Evolutionary conservation across 2,888 invertebrate genomes (phyloP).

Genomic region (Tethea ocularis): DNA sequence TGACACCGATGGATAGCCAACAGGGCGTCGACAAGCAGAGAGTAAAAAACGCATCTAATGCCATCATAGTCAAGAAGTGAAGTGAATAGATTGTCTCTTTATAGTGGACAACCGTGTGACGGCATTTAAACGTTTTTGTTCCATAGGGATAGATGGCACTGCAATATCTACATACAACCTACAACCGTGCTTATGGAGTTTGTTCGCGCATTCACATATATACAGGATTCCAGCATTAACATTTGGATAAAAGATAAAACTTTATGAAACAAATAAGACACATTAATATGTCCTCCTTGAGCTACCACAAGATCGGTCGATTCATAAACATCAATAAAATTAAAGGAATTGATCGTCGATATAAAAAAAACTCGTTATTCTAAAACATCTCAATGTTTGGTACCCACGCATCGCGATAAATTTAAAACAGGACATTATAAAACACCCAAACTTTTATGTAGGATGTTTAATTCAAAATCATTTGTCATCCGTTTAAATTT

Average conservation of each 20-base stretch:
- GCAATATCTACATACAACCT: too few relatives aligned
- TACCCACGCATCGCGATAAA: neutral
- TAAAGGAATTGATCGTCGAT: neutral
- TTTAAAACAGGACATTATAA: neutral
- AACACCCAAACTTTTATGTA: conserved; percentile 6
- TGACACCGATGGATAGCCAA: too few relatives aligned
- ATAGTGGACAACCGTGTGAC: too few relatives aligned
- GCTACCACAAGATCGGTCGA: neutral
- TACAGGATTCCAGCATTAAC: too few relatives aligned
- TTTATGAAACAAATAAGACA: neutral
- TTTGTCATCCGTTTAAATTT: conserved; percentile 1
- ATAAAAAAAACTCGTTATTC: neutral
- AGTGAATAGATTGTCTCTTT: too few relatives aligned
- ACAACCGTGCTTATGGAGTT: too few relatives aligned
- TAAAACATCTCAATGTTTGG: neutral
- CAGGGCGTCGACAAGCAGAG: too few relatives aligned
- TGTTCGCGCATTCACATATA: too few relatives aligned
- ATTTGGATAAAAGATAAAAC: neutral
- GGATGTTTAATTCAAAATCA: conserved; percentile 6
- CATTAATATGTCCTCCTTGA: neutral
- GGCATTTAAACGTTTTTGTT: too few relatives aligned
- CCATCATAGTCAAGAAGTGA: too few relatives aligned
- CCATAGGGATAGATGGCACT: too few relatives aligned
- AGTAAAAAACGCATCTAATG: too few relatives aligned
- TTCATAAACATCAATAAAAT: neutral